Base-by-base conservation (phyloP, 2,888 invertebrate species). In the Microdon myrmicae region DNA sequence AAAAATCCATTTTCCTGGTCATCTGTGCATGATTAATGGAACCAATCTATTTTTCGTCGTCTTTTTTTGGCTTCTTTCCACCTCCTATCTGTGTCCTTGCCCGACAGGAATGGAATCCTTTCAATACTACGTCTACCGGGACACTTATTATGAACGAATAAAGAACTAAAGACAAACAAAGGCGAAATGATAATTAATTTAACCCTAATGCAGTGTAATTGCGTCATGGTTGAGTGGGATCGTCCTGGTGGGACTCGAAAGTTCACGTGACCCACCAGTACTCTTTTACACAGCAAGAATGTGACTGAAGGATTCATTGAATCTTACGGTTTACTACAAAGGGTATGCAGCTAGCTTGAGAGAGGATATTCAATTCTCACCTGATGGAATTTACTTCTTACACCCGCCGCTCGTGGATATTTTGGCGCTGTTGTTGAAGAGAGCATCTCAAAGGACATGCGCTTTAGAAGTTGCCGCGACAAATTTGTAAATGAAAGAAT, bases 1-100 rank as follows among this genome's bases (percentile, higher is more conserved):
- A 64, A 64, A 64, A 64, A 64, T 64, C 56, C 47, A 58, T 64
- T 64, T 64, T 47, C 51, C 58, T 47, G 64, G 64, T 64, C 64
- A 64, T 64, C 64, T 64, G 64, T 64, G 64, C 56, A 64, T 64
- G 64, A 64, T 64, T 64, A 64, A 64, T 64, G 56, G 43, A 47
- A 64, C 64, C 64, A 64, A 64, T 64, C 51, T 58, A 53, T 41
- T 47, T 10, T 31, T 45, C 35, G 29, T 26, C 31, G 13, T 10
- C 22, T 22, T 45, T 19, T 34, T 25, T 35, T 14, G 17, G 10
- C 20, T 10, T 6, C 10, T 13, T 23, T 38, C 35, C 9, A 20
- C 23, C 20, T 10, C n/a, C 10, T 13, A 16, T 38, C 35, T 10
- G 19, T 19, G 34, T 44, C 25, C 39, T 34, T 37, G 14, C 23